Conservation (phyloP, 2,113 vertebrate genomes). For the Bos indicus region DNA sequence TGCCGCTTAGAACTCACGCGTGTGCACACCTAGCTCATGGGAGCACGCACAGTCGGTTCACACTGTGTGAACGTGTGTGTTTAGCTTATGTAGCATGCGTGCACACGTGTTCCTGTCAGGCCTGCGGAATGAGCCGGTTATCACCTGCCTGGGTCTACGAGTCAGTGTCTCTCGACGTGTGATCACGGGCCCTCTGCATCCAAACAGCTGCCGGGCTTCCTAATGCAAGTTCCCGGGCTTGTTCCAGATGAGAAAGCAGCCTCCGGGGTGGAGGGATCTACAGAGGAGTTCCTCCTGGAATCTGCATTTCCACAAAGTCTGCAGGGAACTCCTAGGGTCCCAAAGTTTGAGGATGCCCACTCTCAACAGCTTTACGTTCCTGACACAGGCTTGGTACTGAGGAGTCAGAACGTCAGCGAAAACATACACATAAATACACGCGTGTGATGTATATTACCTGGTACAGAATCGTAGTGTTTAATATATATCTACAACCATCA, state of each 20-base stretch:
- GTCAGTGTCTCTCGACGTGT: not conserved
- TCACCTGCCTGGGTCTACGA: not conserved
- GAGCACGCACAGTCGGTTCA: not conserved
- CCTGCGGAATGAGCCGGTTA: not conserved
- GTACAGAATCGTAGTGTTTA: not conserved
- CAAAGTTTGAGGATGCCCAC: not conserved
- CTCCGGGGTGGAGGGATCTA: not conserved
- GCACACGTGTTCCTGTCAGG: not conserved
- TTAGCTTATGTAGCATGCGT: fast-evolving
- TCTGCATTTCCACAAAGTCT: not conserved
- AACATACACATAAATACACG: not conserved
- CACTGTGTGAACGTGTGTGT: not conserved
- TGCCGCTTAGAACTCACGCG: fast-evolving
- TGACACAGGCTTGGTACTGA: not conserved
- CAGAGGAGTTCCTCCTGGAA: not conserved
- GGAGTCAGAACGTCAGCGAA: not conserved
- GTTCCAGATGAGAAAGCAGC: too few species aligned
- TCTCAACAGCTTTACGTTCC: not conserved
- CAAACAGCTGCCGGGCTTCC: not conserved
- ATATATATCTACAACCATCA: not conserved
- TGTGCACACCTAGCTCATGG: too few species aligned
- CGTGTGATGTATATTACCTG: not conserved
- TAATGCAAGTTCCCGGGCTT: not conserved
- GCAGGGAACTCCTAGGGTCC: not conserved
- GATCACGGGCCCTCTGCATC: not conserved